Conservation (phyloP, 2,888 invertebrate species). For the Cynaeus angustus region DNA sequence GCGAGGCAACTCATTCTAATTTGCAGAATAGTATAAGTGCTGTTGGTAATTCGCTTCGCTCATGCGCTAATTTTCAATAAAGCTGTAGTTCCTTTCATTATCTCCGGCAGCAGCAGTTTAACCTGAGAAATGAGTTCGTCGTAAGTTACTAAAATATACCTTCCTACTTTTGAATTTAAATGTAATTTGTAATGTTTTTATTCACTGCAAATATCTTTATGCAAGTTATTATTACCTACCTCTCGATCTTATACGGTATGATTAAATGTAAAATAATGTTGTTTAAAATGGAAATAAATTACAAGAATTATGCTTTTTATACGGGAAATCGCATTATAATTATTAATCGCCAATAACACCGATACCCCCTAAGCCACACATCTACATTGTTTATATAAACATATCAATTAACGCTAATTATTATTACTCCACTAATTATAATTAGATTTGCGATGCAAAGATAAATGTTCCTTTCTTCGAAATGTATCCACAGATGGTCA, state of each 20-base stretch:
- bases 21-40: too few relatives aligned
- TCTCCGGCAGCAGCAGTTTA: too few relatives aligned
- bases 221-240: background rate
- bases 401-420: constrained; percentile 6
- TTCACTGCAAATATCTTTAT: background rate
- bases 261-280: background rate
- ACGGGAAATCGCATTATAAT: background rate
- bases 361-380: background rate
- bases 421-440: constrained; percentile 9
- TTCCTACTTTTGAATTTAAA: too few relatives aligned
- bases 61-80: too few relatives aligned
- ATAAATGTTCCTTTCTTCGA: background rate
- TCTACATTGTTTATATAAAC: constrained; percentile 16
- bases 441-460: constrained; percentile 1
- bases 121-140: too few relatives aligned
- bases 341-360: background rate
- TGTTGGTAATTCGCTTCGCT: too few relatives aligned
- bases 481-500: background rate
- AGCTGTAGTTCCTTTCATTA: too few relatives aligned
- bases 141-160: too few relatives aligned
- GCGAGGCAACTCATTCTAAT: too few relatives aligned
- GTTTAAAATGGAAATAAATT: background rate
- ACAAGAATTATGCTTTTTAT: background rate
- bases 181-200: too few relatives aligned
- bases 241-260: background rate